phyloP scores from a whole-genome alignment of 2,113 vertebrate species.

The Oreotrochilus melanogaster region DNA sequence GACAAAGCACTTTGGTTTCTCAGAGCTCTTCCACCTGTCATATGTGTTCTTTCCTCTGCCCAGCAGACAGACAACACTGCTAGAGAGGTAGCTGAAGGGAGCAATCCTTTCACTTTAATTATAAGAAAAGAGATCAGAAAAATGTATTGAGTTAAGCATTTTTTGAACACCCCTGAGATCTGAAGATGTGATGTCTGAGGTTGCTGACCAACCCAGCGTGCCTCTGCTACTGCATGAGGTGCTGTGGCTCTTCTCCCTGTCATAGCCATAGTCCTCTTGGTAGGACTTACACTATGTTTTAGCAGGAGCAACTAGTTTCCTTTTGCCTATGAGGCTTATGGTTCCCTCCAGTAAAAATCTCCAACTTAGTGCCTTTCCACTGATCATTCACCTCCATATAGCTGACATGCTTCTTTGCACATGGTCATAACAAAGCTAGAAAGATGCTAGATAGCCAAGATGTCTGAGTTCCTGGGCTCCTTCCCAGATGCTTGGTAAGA shows the following conservation, averaged over 20 bases:
- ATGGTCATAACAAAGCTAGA: background rate
- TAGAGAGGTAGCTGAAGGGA: background rate
- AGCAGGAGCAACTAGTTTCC: background rate
- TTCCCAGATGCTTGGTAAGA: background rate
- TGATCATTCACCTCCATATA: rapidly evolving
- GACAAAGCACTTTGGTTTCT: conserved; percentile 26
- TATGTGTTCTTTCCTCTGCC: background rate
- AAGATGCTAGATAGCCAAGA: background rate
- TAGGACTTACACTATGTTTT: background rate
- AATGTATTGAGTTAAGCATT: background rate
- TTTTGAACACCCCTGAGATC: background rate
- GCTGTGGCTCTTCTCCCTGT: background rate
- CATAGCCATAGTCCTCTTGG: background rate
- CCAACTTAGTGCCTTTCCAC: background rate
- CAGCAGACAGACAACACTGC: conserved; percentile 21
- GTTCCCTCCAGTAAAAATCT: background rate
- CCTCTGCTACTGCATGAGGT: background rate
- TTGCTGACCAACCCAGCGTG: background rate
- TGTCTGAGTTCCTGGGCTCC: background rate
- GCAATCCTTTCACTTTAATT: conserved; percentile 20
- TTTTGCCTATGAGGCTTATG: background rate
- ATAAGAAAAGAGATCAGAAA: background rate
- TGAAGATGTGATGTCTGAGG: background rate
- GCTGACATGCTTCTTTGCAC: background rate
- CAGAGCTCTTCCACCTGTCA: conserved; percentile 26